Evolutionary conservation across 1,140 invertebrate species (phyloP), one percentile per base, ranked within the genome.

Genomic region (Thereuonema tuberculata): DNA sequence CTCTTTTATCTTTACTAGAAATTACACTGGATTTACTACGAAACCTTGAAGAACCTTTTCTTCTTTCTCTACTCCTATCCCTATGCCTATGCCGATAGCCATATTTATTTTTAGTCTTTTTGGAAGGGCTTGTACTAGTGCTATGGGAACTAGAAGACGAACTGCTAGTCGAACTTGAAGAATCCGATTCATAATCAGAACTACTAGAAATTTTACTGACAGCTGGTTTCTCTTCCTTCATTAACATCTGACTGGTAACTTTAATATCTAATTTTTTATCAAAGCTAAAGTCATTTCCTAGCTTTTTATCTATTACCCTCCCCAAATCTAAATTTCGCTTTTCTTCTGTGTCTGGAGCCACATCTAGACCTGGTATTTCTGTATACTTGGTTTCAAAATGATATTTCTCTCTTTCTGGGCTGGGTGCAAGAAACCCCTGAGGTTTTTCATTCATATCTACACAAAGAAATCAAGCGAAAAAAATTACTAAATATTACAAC

Each of bases 331-430:
- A 25, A 21, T 20, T 52, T 27, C 53, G 25, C 21, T 23, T 55
- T 54, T 54, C 52, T 12, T 54, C 52, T 3, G 14, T 2, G 2
- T 37, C 20, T 2, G 24, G 24, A 31, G 55, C 3, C 27, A 43
- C 55, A 23, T 56, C 57, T 47, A 58, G 27, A 14, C 57, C 57
- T 26, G 57, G 57, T 5, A 58, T 58, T 47, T 25, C 57, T 3
- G 2, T 20, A 28, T 58, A 58, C 27, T 58, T 58, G 2, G 17
- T 58, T 28, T 58, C 57, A 49, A 58, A 58, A 58, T 58, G 57
- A 24, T 58, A 58, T 58, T 48, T 59, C 37, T 37, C 61, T 53
- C 49, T 61, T 29, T 48, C 57, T 26, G 1, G 43, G 53, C 27
- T 27, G 1, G 52, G 58, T n/a, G n/a, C 48, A 27, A 55, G 9